Evolutionary conservation across 2,797 vertebrate genomes (phyloP).

Genomic region (Poeciliopsis infans): DNA sequence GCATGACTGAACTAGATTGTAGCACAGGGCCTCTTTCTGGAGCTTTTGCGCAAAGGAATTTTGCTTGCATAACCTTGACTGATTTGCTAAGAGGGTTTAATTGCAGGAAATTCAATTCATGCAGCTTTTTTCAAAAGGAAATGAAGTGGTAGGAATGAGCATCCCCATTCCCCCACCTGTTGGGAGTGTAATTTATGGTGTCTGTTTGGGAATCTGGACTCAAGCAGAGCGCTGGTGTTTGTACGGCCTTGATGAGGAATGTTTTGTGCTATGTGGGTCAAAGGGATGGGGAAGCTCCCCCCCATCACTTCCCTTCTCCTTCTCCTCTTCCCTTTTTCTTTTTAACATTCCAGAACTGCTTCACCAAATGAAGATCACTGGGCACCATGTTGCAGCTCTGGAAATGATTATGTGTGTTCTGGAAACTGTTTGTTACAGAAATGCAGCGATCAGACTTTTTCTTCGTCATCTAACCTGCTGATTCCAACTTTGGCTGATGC

Average conservation of each 20-base stretch:
- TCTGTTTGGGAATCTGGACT: constrained; percentile 63
- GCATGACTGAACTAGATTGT: constrained; percentile 49
- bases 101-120: constrained; percentile 58
- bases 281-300: constrained; percentile 67
- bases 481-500: background rate
- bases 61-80: constrained; percentile 69
- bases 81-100: constrained; percentile 62
- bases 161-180: constrained; percentile 68
- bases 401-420: constrained; percentile 46
- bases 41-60: constrained; percentile 70
- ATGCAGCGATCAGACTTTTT: background rate
- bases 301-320: constrained; percentile 53
- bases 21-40: constrained; percentile 43
- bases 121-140: constrained; percentile 41
- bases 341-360: constrained; percentile 75
- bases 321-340: constrained; percentile 23
- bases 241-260: constrained; percentile 80
- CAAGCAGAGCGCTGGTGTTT: constrained; percentile 64
- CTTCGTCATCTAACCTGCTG: background rate
- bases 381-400: constrained; percentile 61
- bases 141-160: constrained; percentile 43
- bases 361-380: constrained; percentile 74
- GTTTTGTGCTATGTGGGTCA: constrained; percentile 78
- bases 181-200: constrained; percentile 66
- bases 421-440: constrained; percentile 1